phyloP scores from a whole-genome alignment of 2,888 invertebrate species.

The Hypselothyrea guttata region DNA sequence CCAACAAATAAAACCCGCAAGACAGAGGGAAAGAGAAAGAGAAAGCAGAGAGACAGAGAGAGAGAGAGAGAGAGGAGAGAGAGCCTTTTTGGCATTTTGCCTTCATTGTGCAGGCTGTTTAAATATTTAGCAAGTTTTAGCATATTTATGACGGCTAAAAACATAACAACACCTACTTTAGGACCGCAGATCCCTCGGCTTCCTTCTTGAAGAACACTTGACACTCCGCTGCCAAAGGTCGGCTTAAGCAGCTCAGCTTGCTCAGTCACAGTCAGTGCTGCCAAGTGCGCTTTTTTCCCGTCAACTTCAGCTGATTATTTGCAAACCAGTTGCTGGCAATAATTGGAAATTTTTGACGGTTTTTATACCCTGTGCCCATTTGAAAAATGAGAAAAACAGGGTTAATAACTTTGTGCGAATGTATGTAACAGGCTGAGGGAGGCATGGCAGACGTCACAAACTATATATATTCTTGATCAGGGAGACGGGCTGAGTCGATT shows the following conservation, averaged over 20 bases:
- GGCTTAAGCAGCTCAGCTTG: conserved; percentile 47
- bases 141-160: conserved; percentile 77
- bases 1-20: conserved; percentile 9
- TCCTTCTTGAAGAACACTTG: conserved; percentile 54
- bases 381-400: no score
- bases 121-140: conserved; percentile 76
- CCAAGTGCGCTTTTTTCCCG: not conserved
- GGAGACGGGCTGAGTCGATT: no score
- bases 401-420: no score
- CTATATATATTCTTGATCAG: no score
- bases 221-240: conserved; percentile 42
- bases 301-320: no score
- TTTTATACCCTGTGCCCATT: no score
- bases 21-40: no score
- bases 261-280: conserved; percentile 10
- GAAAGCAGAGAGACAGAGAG: no score
- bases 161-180: conserved; percentile 73
- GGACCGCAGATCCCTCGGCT: conserved; percentile 31
- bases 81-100: conserved; percentile 66
- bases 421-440: no score
- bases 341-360: no score
- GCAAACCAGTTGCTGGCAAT: no score
- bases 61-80: conserved; percentile 34
- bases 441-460: no score
- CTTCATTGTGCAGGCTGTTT: conserved; percentile 73